A percentile compares a stretch with the other conserved stretches of the same genome.
These are phyloP conservation scores for Drosophila mimica DNA, from an alignment of 2,888 invertebrate genomes.

Conservation along the genomic window DNA sequence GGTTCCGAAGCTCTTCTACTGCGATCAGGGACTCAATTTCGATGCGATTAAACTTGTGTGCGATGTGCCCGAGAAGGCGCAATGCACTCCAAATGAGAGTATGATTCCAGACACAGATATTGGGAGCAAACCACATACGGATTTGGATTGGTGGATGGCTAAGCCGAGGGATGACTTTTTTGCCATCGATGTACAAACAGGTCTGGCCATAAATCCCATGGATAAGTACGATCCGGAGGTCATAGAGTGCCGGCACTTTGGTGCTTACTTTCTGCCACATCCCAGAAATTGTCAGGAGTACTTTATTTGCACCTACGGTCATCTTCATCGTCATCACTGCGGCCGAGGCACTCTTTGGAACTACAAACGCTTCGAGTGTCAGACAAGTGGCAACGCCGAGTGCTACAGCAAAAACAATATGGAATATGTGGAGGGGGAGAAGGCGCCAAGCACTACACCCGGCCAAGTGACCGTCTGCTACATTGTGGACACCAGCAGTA, in stretches of 20 bases:
- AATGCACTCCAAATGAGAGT: conserved; percentile 39
- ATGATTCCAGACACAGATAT: neutral
- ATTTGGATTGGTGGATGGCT: conserved; percentile 44
- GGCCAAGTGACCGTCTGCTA: conserved; percentile 62
- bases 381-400: conserved; percentile 54
- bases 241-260: conserved; percentile 80
- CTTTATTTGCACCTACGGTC: conserved; percentile 82
- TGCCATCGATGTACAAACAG: conserved; percentile 72
- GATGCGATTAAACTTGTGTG: conserved; percentile 70
- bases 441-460: conserved; percentile 17
- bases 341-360: conserved; percentile 80
- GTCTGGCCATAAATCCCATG: conserved; percentile 70
- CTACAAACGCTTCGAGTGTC: conserved; percentile 74
- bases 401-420: conserved; percentile 61
- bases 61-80: conserved; percentile 69
- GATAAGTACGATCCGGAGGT: conserved; percentile 73
- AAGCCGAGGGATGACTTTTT: conserved; percentile 60
- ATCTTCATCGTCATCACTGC: conserved; percentile 81
- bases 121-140: neutral
- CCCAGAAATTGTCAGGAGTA: conserved; percentile 79
- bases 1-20: conserved; percentile 64
- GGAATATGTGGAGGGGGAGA: neutral
- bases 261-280: conserved; percentile 83
- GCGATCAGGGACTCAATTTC: conserved; percentile 73
- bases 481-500: conserved; percentile 45